Conservation (phyloP, 2,888 invertebrate genomes). For the Rhodophaea formosa region DNA sequence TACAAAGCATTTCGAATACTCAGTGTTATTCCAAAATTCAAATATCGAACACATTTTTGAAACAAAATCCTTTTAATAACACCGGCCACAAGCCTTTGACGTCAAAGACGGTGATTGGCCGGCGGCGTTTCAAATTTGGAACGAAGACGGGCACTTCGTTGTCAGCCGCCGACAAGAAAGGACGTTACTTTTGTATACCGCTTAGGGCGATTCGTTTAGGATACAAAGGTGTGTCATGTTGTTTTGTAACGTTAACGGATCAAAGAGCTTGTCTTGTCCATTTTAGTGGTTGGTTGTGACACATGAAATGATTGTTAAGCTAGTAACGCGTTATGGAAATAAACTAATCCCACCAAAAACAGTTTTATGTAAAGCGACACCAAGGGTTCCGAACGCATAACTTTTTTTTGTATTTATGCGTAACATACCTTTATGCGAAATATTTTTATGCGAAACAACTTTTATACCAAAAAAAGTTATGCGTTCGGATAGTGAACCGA, state of each 20-base stretch:
- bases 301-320: background rate
- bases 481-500: too few species aligned
- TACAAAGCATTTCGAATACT: background rate
- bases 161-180: conserved; percentile 18
- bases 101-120: conserved; percentile 14
- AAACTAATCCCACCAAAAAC: background rate
- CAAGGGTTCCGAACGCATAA: too few species aligned
- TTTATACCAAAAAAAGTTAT: too few species aligned
- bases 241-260: conserved; percentile 4
- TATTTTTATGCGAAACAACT: too few species aligned
- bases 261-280: conserved; percentile 10
- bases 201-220: conserved; percentile 6
- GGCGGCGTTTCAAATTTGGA: conserved; percentile 20
- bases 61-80: background rate
- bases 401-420: background rate
- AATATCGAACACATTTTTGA: background rate
- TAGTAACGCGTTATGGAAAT: background rate
- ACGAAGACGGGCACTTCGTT: conserved; percentile 17
- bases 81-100: conserved; percentile 11
- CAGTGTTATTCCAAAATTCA: background rate
- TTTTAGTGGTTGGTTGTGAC: conserved; percentile 1
- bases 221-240: conserved; percentile 14
- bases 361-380: too few species aligned
- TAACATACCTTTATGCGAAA: too few species aligned
- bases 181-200: conserved; percentile 16